A percentile compares a stretch with the other conserved stretches of the same genome.
Evolutionary conservation across 2,113 vertebrate genomes (phyloP).

Genomic region (Monarcha castaneiventris): DNA sequence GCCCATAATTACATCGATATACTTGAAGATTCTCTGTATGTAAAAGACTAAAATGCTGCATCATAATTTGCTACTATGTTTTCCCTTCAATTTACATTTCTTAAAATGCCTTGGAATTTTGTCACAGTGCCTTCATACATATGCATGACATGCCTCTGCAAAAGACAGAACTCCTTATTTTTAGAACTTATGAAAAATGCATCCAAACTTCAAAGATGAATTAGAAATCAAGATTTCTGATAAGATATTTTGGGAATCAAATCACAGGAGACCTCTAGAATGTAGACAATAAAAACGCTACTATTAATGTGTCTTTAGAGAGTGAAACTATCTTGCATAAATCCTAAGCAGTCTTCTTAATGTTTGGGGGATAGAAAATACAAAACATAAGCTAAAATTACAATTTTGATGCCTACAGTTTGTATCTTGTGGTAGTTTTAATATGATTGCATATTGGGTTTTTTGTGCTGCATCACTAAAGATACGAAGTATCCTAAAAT

Average conservation of each 20-base stretch:
- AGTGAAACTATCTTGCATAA: not conserved
- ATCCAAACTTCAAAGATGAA: slow-evolving; percentile 75
- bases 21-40: not conserved
- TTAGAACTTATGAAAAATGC: slow-evolving; percentile 79
- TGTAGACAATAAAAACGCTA: not conserved
- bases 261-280: not conserved
- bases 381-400: not conserved
- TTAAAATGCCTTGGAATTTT: slow-evolving; percentile 50
- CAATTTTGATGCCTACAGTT: not conserved
- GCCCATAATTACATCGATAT: slow-evolving; percentile 1
- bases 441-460: not conserved
- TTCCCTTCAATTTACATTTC: slow-evolving; percentile 42
- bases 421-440: not conserved
- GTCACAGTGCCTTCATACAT: slow-evolving; percentile 56
- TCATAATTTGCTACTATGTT: slow-evolving; percentile 68
- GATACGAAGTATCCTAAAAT: not conserved
- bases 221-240: slow-evolving; percentile 72
- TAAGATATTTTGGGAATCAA: slow-evolving; percentile 69
- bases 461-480: not conserved
- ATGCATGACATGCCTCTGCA: slow-evolving; percentile 59
- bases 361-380: not conserved
- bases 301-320: slow-evolving; percentile 51
- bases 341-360: not conserved
- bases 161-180: slow-evolving; percentile 69
- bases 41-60: slow-evolving; percentile 47